These are phyloP conservation scores for Girardia tigrina DNA, from an alignment of 2,888 invertebrate species.

Conservation along the genomic window DNA sequence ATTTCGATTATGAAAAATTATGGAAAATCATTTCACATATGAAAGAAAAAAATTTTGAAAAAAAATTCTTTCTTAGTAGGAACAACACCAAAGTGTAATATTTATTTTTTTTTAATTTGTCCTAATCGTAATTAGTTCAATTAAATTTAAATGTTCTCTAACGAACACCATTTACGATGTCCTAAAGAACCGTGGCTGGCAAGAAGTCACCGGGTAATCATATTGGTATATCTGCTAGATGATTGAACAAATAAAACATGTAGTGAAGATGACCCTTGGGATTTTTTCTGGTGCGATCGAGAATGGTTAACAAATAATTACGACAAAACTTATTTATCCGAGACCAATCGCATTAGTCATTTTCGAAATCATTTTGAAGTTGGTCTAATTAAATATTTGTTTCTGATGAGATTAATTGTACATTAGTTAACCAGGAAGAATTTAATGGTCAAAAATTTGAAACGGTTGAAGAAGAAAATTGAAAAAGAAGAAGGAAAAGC, in stretches of 20 bases:
- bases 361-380: conserved; percentile 56
- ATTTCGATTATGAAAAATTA: no score
- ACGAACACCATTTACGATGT: conserved; percentile 50
- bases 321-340: conserved; percentile 39
- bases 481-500: conserved; percentile 48
- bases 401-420: no score
- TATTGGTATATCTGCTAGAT: neutral
- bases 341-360: conserved; percentile 55
- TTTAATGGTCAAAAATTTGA: conserved; percentile 55
- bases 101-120: no score
- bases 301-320: conserved; percentile 34
- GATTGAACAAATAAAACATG: neutral
- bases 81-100: no score
- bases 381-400: no score
- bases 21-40: no score
- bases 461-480: conserved; percentile 50
- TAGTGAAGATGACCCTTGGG: conserved; percentile 30
- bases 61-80: no score
- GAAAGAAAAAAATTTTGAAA: no score
- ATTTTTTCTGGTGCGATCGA: conserved; percentile 36
- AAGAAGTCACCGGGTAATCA: conserved; percentile 45
- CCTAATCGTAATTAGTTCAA: no score
- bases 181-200: conserved; percentile 47
- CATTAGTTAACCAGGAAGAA: conserved; percentile 56
- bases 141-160: conserved; percentile 47